Evolutionary conservation across 1,140 invertebrate genomes (phyloP).

Genomic region (Meteorus sp.): DNA sequence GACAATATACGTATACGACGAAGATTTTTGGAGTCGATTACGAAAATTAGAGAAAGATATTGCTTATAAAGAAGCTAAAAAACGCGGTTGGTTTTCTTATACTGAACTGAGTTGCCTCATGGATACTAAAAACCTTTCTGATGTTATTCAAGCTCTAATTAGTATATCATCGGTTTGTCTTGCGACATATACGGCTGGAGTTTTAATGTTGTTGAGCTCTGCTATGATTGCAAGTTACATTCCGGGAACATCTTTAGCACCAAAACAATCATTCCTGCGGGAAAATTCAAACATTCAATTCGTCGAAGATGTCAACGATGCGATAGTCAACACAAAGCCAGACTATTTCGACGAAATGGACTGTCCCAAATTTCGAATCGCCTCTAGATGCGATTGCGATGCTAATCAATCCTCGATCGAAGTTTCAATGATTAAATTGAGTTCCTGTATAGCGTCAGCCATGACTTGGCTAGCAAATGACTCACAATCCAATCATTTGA

Average conservation of each 20-base stretch:
- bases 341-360: too few species aligned
- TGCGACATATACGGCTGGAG: conserved; percentile 71
- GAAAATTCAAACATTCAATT: not conserved
- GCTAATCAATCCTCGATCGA: too few species aligned
- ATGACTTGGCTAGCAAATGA: conserved; percentile 57
- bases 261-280: conserved; percentile 20
- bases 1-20: conserved; percentile 75
- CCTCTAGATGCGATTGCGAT: too few species aligned
- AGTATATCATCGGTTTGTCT: conserved; percentile 69
- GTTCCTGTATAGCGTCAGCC: conserved; percentile 56
- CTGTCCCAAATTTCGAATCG: too few species aligned
- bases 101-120: conserved; percentile 73
- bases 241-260: conserved; percentile 49
- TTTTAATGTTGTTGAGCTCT: conserved; percentile 73
- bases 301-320: too few species aligned
- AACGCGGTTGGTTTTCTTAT: conserved; percentile 85
- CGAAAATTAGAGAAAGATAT: conserved; percentile 70
- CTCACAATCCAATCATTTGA: conserved; percentile 28
- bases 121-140: conserved; percentile 57
- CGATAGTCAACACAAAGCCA: not conserved
- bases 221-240: conserved; percentile 66
- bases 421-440: too few species aligned
- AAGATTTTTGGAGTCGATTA: conserved; percentile 72
- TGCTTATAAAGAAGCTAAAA: conserved; percentile 70
- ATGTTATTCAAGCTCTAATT: conserved; percentile 62